Base-by-base conservation (phyloP, 2,888 invertebrate species). In the Sarcophaga variegata region DNA sequence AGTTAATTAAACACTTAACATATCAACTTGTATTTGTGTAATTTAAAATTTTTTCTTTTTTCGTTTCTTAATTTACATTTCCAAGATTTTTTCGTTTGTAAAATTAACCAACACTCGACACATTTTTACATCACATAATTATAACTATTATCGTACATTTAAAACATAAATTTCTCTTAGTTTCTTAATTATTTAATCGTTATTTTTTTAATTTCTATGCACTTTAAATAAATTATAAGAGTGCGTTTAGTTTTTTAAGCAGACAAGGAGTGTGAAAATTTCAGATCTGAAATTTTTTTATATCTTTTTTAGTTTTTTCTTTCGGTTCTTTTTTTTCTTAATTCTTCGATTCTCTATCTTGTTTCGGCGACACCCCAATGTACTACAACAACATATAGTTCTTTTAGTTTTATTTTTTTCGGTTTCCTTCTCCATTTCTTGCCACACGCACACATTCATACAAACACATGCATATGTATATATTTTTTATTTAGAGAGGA, bases 191-290 rank as follows among this genome's bases (percentile, higher is more conserved):
- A 54, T 74, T 59, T 72, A 59, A 49, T 76, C 25, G 37, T 54
- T 27, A 12, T 71, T 54, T 20, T 62, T 70, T 67, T 22, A 82
- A 60, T 70, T 70, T 75, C 69, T 66, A 75, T 84, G 66, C 66
- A 85, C 49, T 81, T 66, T 76, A 71, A 67, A 67, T 70, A 71
- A 70, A 81, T 64, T 66, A 12, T 77, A 60, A 64, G 66, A 78
- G 76, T 85, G 80, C 84, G 71, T 85, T 85, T 81, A 81, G 81
- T 85, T 54, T 17, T 81, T 83, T 45, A 79, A 86, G 71, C 86
- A 83, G 83, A 86, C 83, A 86, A 77, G 83, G 79, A 86, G 67
- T 85, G 82, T 86, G 75, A 86, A 86, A 86, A 86, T 78, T 78
- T 86, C 8, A 77, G 62, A 79, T 79, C 59, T 77, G 66, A 86